Evolutionary conservation across 2,797 vertebrate species (phyloP).

Genomic region (Hyperoplus lanceolatus): DNA sequence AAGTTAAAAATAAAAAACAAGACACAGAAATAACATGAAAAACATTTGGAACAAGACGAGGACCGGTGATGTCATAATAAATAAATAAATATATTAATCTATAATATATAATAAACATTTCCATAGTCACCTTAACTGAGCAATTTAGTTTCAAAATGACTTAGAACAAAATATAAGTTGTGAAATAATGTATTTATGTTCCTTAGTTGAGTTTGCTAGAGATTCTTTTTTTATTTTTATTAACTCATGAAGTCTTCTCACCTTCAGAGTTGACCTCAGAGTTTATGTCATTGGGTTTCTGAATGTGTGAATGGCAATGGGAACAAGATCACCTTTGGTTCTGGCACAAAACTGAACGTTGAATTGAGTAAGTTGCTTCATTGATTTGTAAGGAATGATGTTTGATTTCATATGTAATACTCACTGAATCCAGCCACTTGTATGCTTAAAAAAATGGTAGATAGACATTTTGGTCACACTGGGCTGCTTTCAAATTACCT

Average conservation of each 20-base stretch:
- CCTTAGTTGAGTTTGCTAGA: too few species aligned
- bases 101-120: too few species aligned
- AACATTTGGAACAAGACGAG: too few species aligned
- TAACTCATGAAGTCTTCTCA: too few species aligned
- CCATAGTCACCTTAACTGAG: too few species aligned
- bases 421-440: background rate
- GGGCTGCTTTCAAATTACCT: background rate
- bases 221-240: too few species aligned
- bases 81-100: too few species aligned
- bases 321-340: conserved; percentile 26
- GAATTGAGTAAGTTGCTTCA: conserved; percentile 31
- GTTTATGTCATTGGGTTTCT: background rate
- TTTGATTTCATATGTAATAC: background rate
- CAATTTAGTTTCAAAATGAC: too few species aligned
- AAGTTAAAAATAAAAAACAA: too few species aligned
- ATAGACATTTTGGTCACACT: background rate
- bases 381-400: background rate
- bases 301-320: conserved; percentile 46
- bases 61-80: too few species aligned
- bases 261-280: background rate
- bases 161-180: background rate
- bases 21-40: too few species aligned
- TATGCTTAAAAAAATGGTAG: background rate
- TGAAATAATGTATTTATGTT: background rate
- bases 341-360: conserved; percentile 8